Percentiles rank a stretch among this genome's conserved stretches.
Evolutionary conservation across 2,888 invertebrate genomes (phyloP).

Genomic region (Lissonota sp.): DNA sequence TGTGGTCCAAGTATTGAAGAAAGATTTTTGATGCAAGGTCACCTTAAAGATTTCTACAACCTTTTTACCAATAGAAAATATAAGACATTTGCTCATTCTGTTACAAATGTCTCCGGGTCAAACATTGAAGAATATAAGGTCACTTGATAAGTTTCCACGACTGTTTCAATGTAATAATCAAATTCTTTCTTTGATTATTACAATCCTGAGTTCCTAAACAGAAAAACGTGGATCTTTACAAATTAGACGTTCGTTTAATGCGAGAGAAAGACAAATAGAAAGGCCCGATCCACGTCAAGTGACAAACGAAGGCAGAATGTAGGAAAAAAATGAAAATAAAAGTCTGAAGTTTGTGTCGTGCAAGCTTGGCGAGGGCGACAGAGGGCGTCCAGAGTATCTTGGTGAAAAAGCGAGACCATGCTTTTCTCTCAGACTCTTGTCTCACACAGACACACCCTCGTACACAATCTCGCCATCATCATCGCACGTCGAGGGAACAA

Average conservation of each 20-base stretch:
- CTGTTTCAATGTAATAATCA: too few species aligned
- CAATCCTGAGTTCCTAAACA: too few species aligned
- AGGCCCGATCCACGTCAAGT: conserved; percentile 44
- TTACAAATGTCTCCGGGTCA: too few species aligned
- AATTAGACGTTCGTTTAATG: conserved; percentile 17
- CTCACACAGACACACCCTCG: conserved; percentile 15
- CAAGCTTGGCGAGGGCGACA: conserved; percentile 46
- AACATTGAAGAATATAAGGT: too few species aligned
- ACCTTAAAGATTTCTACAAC: too few species aligned
- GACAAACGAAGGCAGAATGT: conserved; percentile 55
- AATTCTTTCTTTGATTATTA: too few species aligned
- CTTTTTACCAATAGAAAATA: too few species aligned
- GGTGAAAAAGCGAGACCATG: conserved; percentile 48
- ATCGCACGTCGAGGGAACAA: conserved; percentile 53
- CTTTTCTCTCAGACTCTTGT: conserved; percentile 18
- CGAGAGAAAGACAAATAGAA: conserved; percentile 29
- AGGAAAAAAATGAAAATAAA: conserved; percentile 52
- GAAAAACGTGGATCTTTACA: neutral
- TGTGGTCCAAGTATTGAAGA: too few species aligned
- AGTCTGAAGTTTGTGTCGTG: conserved; percentile 27
- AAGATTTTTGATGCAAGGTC: too few species aligned
- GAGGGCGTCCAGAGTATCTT: conserved; percentile 38
- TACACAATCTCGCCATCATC: conserved; percentile 39
- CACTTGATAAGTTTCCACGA: too few species aligned
- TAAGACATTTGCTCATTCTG: too few species aligned